phyloP scores from a whole-genome alignment of 2,888 invertebrate genomes.

The Sphinx pinastri region DNA sequence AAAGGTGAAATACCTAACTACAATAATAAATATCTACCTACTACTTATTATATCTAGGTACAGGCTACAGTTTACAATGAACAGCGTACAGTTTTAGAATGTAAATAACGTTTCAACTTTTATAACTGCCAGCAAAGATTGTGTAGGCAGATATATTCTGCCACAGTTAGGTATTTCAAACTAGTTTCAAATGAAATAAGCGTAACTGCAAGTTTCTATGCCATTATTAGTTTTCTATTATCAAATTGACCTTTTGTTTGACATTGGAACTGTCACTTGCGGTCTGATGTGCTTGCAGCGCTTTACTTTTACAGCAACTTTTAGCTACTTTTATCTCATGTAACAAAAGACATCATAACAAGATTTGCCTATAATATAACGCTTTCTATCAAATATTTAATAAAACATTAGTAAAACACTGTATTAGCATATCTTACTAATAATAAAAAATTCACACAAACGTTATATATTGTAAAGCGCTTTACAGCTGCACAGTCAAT shows the following conservation, averaged over 20 bases:
- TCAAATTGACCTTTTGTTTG: conserved; percentile 75
- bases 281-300: conserved; percentile 53
- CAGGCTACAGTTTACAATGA: too few species aligned
- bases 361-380: not conserved
- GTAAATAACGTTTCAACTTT: too few species aligned
- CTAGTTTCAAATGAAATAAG: not conserved
- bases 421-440: not conserved
- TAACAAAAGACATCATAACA: not conserved
- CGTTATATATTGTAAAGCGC: conserved; percentile 45
- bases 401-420: not conserved
- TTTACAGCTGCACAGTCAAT: conserved; percentile 51
- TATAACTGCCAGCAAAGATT: too few species aligned
- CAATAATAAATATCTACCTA: too few species aligned
- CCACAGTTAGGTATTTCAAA: too few species aligned
- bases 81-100: too few species aligned
- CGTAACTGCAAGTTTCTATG: not conserved
- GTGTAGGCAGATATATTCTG: too few species aligned
- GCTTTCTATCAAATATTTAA: not conserved
- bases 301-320: conserved; percentile 31
- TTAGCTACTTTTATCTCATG: not conserved
- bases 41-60: too few species aligned
- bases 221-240: conserved; percentile 33
- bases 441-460: not conserved
- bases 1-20: too few species aligned
- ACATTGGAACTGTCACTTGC: conserved; percentile 64